phyloP scores from a whole-genome alignment of 2,113 vertebrate genomes.

The Tor tambroides region DNA sequence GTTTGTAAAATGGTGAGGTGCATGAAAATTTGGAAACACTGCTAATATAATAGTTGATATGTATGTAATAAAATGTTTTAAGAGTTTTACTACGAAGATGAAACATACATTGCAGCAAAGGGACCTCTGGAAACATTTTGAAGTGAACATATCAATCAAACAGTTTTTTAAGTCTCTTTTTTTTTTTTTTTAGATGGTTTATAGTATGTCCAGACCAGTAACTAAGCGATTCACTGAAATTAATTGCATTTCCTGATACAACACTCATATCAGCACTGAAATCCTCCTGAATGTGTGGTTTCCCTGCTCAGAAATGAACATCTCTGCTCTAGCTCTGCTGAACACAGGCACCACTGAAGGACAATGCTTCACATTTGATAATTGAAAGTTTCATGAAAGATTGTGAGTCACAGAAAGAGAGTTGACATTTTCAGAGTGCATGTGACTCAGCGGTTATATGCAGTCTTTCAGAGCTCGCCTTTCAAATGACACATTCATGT shows the following conservation, averaged over 20 bases:
- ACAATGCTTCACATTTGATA: neutral
- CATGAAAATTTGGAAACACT: neutral
- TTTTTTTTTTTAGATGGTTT: too few species aligned
- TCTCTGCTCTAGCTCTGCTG: neutral
- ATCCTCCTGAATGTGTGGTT: neutral
- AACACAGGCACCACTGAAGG: neutral
- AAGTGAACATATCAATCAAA: neutral
- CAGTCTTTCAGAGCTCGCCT: neutral
- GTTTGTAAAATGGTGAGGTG: neutral
- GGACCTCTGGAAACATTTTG: neutral
- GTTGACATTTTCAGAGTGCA: conserved; percentile 12
- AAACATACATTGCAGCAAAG: neutral
- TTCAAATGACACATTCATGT: neutral
- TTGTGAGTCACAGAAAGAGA: conserved; percentile 6
- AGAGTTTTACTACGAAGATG: neutral
- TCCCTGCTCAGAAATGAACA: neutral
- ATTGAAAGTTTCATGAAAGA: conserved; percentile 16
- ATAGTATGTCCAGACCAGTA: too few species aligned
- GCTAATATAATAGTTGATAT: too few species aligned
- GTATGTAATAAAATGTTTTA: too few species aligned
- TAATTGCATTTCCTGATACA: neutral
- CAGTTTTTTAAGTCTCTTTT: too few species aligned
- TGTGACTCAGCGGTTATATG: conserved; percentile 20
- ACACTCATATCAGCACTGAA: neutral
- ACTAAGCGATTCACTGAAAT: neutral